Evolutionary conservation across 2,888 invertebrate species (phyloP).

Genomic region (Drosophila histrio): DNA sequence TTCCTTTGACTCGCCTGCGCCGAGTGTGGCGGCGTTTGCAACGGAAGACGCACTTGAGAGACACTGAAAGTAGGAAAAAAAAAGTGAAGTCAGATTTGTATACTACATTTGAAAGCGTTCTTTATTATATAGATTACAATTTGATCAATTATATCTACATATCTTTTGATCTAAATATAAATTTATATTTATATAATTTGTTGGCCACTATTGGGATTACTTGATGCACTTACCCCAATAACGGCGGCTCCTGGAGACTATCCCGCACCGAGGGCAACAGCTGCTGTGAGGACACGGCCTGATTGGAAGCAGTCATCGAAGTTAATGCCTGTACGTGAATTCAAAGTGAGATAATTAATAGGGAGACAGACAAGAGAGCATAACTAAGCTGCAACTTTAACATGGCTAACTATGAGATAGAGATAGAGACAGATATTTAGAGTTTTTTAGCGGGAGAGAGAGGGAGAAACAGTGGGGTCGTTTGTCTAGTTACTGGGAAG

Average conservation of each 20-base stretch:
- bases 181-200: too few relatives aligned
- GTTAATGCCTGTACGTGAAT: constrained; percentile 80
- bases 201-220: too few relatives aligned
- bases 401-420: constrained; percentile 53
- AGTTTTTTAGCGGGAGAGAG: neutral
- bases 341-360: constrained; percentile 9
- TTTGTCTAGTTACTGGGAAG: constrained; percentile 14
- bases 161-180: too few relatives aligned
- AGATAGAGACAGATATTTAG: constrained; percentile 11
- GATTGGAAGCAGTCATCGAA: constrained; percentile 87
- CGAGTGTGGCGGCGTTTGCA: constrained; percentile 82
- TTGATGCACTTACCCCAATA: constrained; percentile 84
- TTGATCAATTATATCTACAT: too few relatives aligned
- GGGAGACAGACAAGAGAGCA: neutral
- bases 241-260: constrained; percentile 86
- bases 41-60: constrained; percentile 81
- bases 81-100: too few relatives aligned
- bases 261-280: constrained; percentile 89
- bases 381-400: constrained; percentile 43
- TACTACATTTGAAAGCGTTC: too few relatives aligned
- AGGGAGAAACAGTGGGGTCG: constrained; percentile 5
- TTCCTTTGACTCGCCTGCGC: constrained; percentile 83
- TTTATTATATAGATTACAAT: too few relatives aligned
- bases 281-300: constrained; percentile 86
- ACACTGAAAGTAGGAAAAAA: constrained; percentile 63